These are phyloP conservation scores for Microplitis manilae DNA, from an alignment of 2,888 invertebrate species.

Conservation along the genomic window DNA sequence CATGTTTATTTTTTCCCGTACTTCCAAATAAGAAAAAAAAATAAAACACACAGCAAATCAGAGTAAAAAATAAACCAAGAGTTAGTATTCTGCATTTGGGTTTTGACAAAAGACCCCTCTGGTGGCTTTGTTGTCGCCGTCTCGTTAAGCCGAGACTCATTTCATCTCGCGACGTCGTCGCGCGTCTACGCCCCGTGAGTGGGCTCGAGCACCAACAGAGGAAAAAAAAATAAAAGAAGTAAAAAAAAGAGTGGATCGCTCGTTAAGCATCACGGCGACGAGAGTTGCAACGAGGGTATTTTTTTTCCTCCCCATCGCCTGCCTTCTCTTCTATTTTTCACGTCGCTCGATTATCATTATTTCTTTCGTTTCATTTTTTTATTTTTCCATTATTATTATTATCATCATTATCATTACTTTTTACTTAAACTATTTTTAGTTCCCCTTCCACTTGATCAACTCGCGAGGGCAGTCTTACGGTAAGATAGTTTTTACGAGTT, in stretches of 20 bases:
- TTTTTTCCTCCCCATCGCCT: constrained; percentile 28
- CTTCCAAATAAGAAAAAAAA: constrained; percentile 30
- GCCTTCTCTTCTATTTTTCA: constrained; percentile 15
- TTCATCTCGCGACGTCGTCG: constrained; percentile 20
- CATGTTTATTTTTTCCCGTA: too few relatives aligned
- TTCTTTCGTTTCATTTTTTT: constrained; percentile 32
- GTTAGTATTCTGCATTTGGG: constrained; percentile 23
- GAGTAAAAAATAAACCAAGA: constrained; percentile 6
- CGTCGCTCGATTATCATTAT: constrained; percentile 16
- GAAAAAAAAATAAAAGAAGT: not conserved
- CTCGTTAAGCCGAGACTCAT: constrained; percentile 32
- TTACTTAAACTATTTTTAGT: constrained; percentile 18
- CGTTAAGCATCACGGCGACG: constrained; percentile 15
- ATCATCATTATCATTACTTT: constrained; percentile 46
- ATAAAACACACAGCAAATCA: not conserved
- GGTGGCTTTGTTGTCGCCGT: constrained; percentile 26
- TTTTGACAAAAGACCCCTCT: constrained; percentile 45
- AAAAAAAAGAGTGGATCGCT: constrained; percentile 14
- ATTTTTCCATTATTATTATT: not conserved
- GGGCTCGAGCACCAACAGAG: constrained; percentile 8
- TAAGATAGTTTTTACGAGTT: constrained; percentile 54
- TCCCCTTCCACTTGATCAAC: constrained; percentile 24
- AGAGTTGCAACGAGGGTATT: not conserved
- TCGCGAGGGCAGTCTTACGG: constrained; percentile 12
- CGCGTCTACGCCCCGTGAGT: constrained; percentile 18